Base-by-base conservation (phyloP, 2,797 vertebrate species). In the Manis javanica region DNA sequence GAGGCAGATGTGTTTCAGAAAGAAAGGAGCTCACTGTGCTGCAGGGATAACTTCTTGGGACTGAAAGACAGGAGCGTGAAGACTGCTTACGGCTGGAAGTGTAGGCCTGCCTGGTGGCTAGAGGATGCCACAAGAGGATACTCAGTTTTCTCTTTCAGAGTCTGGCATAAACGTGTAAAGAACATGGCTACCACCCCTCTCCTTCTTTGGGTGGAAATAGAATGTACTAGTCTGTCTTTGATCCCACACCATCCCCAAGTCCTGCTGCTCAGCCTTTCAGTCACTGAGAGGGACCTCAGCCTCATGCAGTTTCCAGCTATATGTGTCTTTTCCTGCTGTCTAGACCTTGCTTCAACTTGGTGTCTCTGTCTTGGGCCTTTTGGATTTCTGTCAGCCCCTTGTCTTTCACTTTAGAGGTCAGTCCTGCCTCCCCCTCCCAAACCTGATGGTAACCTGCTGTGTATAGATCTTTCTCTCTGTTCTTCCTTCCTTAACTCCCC, bases 151-250 rank as follows among this genome's bases (percentile, higher is more conserved):
- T 92, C 5, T 71, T 8, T 37, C 6, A 84, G 31, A 86, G 10
- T 51, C 69, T 81, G 51, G 66, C 66, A 46, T 51, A 34, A 71
- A 81, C n/a, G 15, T 26, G 29, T 75, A 16, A 90, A 91, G 53
- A 49, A 71, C 87, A 53, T 1, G 37, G 57, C 64, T 39, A 29
- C 87, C 66, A 75, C 31, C 42, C 19, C n/a, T 85, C 19, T 13
- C 18, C 11, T 92, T 2, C 29, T 42, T 37, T 51, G 51, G 24
- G 64, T 95, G n/a, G 74, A 88, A 94, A 92, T 87, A 96, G 69
- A 75, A 74, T 55, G 63, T 90, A 37, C 49, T 96, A 93, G 87
- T 95, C 87, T 94, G 19, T 72, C 93, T 93, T 89, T 91, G 77
- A 83, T 66, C 51, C 34, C 19, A 72, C 72, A 64, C 85, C 31